These are phyloP conservation scores for Asarcornis scutulata DNA, from an alignment of 2,113 vertebrate species.

Conservation along the genomic window DNA sequence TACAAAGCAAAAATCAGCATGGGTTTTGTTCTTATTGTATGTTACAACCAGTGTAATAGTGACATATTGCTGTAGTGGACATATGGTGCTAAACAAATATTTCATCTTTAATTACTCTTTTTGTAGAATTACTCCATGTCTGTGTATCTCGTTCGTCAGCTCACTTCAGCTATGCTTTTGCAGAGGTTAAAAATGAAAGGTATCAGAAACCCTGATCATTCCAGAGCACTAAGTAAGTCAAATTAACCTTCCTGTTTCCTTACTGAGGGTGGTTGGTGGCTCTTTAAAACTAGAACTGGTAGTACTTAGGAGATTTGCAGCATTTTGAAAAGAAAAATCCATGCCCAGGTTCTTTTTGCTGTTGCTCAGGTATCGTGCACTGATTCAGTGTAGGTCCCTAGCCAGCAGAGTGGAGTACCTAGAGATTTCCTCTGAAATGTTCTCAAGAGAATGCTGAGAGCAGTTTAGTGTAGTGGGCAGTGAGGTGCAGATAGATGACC, in stretches of 20 bases:
- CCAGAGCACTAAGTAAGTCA: constrained; percentile 94
- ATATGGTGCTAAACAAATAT: background rate
- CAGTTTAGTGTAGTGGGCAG: background rate
- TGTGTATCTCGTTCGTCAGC: constrained; percentile 95
- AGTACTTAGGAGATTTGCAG: background rate
- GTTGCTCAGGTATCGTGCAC: rapidly evolving
- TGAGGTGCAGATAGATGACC: no score
- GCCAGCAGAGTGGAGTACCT: background rate
- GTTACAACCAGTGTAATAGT: background rate
- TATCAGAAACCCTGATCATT: constrained; percentile 97
- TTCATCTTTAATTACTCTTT: constrained; percentile 32
- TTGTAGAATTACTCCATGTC: constrained; percentile 96
- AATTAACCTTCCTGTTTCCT: background rate
- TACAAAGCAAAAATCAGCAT: background rate
- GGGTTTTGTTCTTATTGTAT: background rate
- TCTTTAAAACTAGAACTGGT: background rate
- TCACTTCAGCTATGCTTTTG: constrained; percentile 92
- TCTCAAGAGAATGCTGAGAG: background rate
- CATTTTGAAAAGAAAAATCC: background rate
- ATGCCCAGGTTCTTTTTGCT: background rate
- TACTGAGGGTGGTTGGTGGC: background rate
- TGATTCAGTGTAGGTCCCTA: background rate
- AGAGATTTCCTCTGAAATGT: background rate
- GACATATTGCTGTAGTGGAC: background rate
- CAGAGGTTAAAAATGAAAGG: constrained; percentile 97